These are phyloP conservation scores for Streptopelia turtur DNA, from an alignment of 2,797 vertebrate genomes.

Conservation along the genomic window DNA sequence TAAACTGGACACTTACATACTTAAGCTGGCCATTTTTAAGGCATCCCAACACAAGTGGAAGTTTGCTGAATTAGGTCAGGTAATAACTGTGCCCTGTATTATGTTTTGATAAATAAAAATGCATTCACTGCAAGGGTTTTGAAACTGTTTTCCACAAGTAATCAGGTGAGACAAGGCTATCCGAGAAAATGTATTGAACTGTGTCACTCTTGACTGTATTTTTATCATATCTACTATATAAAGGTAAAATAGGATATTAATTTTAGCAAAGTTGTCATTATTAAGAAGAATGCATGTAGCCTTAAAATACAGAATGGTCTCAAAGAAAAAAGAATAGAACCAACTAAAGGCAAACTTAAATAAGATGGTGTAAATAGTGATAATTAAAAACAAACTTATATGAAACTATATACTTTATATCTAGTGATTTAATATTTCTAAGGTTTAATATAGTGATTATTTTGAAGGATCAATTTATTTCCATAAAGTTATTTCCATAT, in stretches of 20 bases:
- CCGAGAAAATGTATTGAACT: background rate
- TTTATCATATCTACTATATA: background rate
- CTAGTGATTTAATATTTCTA: background rate
- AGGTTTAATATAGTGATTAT: background rate
- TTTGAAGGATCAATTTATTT: background rate
- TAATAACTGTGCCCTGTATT: background rate
- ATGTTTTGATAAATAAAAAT: background rate
- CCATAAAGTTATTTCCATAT: background rate
- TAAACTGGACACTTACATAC: background rate
- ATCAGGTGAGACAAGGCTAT: background rate
- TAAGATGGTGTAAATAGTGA: background rate
- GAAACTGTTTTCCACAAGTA: background rate
- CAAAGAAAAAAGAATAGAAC: background rate
- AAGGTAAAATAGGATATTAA: background rate
- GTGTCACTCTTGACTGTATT: background rate
- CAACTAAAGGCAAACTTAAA: background rate
- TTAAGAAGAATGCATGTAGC: background rate
- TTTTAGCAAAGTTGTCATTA: background rate
- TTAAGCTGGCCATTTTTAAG: background rate
- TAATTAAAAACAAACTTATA: background rate
- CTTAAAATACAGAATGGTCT: background rate
- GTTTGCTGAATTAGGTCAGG: background rate
- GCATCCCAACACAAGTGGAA: background rate
- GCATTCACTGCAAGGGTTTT: background rate
- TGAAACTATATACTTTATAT: background rate